Evolutionary conservation across 2,888 invertebrate species (phyloP).

Genomic region (Phragmatobia fuliginosa): DNA sequence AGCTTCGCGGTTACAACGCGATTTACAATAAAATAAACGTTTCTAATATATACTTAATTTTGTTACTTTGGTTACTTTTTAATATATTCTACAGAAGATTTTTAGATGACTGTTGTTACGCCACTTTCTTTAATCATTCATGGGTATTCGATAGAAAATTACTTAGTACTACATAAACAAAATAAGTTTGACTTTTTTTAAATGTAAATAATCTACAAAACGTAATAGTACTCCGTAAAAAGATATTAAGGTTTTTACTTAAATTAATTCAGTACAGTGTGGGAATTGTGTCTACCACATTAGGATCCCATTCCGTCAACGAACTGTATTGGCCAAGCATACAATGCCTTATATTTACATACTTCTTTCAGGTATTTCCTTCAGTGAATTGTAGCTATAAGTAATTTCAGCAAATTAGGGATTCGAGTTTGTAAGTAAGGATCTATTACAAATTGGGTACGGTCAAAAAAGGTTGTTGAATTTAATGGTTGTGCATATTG

Average conservation of each 20-base stretch:
- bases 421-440: constrained; percentile 11
- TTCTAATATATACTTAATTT: no score
- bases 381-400: constrained; percentile 15
- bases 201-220: constrained; percentile 1
- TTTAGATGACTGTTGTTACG: no score
- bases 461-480: constrained; percentile 1
- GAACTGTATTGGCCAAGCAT: constrained; percentile 15
- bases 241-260: constrained; percentile 4
- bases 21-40: no score
- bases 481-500: constrained; percentile 12
- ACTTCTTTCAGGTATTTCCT: constrained; percentile 19
- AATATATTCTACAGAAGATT: no score
- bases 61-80: no score
- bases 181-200: not conserved
- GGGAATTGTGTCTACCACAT: constrained; percentile 12
- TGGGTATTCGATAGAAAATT: no score
- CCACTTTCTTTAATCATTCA: no score
- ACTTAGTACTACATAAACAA: not conserved
- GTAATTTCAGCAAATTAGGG: constrained; percentile 15
- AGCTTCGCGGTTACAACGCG: no score
- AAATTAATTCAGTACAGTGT: constrained; percentile 6
- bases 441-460: constrained; percentile 14
- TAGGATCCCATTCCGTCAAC: constrained; percentile 21
- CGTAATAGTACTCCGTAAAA: not conserved
- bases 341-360: constrained; percentile 16